Percentiles rank a stretch among this genome's conserved stretches.
Evolutionary conservation across 2,113 vertebrate species (phyloP).

Genomic region (Xenopus borealis): DNA sequence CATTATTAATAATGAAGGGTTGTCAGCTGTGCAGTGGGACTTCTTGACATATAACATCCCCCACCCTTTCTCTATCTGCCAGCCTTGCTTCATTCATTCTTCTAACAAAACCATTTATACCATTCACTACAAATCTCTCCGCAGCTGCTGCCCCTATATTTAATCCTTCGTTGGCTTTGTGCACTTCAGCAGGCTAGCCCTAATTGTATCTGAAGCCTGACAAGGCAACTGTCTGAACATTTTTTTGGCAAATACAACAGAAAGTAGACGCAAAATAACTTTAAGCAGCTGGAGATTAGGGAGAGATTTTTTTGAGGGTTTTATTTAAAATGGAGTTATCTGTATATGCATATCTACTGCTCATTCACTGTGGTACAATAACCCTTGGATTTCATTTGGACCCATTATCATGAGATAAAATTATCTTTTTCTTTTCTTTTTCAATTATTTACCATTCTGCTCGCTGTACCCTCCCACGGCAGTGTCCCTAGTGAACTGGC

Average conservation of each 20-base stretch:
- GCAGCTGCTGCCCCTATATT: constrained; percentile 32
- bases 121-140: constrained; percentile 25
- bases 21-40: constrained; percentile 34
- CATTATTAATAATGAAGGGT: constrained; percentile 27
- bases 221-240: constrained; percentile 1
- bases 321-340: too few relatives aligned
- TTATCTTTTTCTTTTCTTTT: too few relatives aligned
- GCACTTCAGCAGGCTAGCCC: constrained; percentile 16
- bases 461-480: too few relatives aligned
- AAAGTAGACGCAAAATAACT: constrained; percentile 10
- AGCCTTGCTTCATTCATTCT: constrained; percentile 32
- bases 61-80: constrained; percentile 13
- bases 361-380: too few relatives aligned
- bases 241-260: constrained; percentile 35
- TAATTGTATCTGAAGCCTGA: constrained; percentile 17
- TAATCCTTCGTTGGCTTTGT: constrained; percentile 37
- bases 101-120: constrained; percentile 39
- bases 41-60: constrained; percentile 4
- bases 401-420: too few relatives aligned
- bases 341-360: too few relatives aligned
- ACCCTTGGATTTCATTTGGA: too few relatives aligned
- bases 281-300: constrained; percentile 22
- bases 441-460: too few relatives aligned
- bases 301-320: too few relatives aligned
- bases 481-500: too few relatives aligned